Evolutionary conservation across 2,113 vertebrate species (phyloP).

Genomic region (Naja naja): DNA sequence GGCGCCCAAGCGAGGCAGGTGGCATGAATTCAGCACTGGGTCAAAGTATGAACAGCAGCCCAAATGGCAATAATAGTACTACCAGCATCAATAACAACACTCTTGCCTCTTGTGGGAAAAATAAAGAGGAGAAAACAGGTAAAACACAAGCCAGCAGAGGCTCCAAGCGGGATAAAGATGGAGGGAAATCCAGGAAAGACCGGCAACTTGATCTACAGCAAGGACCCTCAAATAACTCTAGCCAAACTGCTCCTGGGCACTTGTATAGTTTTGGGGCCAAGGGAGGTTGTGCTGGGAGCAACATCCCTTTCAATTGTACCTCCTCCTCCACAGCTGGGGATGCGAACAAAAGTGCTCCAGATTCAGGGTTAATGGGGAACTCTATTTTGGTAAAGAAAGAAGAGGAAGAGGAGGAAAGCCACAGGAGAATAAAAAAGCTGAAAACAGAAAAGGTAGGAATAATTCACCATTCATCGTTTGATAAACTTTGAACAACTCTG

Average conservation of each 20-base stretch:
- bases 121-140: constrained; percentile 88
- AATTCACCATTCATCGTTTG: constrained; percentile 40
- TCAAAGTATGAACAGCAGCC: constrained; percentile 75
- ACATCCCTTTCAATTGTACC: constrained; percentile 77
- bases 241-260: constrained; percentile 75
- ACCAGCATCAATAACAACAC: constrained; percentile 61
- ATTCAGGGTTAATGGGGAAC: constrained; percentile 85
- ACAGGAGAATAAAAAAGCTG: constrained; percentile 86
- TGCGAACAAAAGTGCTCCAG: constrained; percentile 75
- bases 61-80: constrained; percentile 68
- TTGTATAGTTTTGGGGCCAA: constrained; percentile 82
- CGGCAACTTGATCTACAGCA: constrained; percentile 80
- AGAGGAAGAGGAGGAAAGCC: constrained; percentile 83
- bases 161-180: constrained; percentile 88
- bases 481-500: constrained; percentile 28
- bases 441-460: constrained; percentile 90
- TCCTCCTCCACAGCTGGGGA: constrained; percentile 70
- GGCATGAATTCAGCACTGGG: constrained; percentile 85
- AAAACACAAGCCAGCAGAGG: constrained; percentile 82
- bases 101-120: constrained; percentile 82
- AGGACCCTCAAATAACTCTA: constrained; percentile 73
- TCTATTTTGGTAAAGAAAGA: constrained; percentile 84
- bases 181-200: constrained; percentile 79
- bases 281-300: constrained; percentile 67
- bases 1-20: constrained; percentile 85